Evolutionary conservation across 2,113 vertebrate species (phyloP).

Genomic region (Leucosticte australis): DNA sequence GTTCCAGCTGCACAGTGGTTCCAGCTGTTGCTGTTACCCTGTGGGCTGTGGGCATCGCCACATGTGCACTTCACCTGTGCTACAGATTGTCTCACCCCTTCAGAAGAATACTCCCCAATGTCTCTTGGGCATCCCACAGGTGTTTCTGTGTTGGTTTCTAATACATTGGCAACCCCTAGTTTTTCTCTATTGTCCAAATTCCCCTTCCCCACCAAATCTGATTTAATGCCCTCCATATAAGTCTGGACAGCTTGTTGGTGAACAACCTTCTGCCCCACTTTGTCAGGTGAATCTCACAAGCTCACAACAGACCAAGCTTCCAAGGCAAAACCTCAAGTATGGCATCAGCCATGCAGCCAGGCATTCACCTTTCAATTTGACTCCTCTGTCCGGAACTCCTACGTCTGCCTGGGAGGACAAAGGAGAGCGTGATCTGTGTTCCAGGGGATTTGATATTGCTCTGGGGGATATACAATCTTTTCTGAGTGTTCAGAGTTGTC

Average conservation of each 20-base stretch:
- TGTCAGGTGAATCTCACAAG: neutral
- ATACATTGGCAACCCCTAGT: neutral
- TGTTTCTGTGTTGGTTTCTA: neutral
- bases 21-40: neutral
- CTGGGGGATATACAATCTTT: neutral
- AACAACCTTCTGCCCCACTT: neutral
- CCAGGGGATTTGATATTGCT: neutral
- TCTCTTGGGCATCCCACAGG: neutral
- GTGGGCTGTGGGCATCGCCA: accelerated
- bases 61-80: neutral
- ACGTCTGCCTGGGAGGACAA: neutral
- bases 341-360: accelerated
- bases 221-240: neutral
- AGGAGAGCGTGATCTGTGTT: neutral
- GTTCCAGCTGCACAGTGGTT: neutral
- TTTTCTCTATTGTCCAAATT: neutral
- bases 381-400: neutral
- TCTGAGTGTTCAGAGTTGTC: neutral
- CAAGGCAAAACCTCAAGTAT: neutral
- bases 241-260: neutral
- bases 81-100: neutral
- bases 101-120: neutral
- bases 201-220: neutral
- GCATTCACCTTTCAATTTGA: neutral
- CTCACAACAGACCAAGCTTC: neutral